Evolutionary conservation across 2,888 invertebrate genomes (phyloP).

Genomic region (Seladonia tumulorum): DNA sequence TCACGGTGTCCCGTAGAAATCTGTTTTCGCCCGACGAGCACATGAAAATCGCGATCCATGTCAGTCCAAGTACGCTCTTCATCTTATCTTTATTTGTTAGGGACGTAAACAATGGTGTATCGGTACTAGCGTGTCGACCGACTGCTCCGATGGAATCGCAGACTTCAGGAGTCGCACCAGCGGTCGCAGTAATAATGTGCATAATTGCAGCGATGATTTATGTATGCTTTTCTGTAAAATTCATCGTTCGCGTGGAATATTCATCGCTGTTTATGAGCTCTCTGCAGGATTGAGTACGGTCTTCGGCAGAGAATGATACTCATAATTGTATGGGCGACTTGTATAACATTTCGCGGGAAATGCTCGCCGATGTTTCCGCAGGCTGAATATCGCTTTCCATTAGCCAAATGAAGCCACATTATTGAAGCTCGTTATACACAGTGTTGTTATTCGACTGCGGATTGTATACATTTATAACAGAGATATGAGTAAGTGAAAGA

Average conservation of each 20-base stretch:
- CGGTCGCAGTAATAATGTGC: not conserved
- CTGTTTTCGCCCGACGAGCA: not conserved
- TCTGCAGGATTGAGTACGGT: not conserved
- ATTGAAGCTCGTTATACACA: not conserved
- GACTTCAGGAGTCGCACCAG: not conserved
- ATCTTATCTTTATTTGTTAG: not conserved
- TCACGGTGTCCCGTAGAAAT: not conserved
- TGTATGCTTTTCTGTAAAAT: not conserved
- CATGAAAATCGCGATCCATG: not conserved
- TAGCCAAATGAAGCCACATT: not conserved
- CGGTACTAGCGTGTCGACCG: not conserved
- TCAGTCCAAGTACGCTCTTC: not conserved
- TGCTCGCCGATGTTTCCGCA: not conserved
- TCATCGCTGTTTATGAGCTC: not conserved
- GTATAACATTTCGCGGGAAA: not conserved
- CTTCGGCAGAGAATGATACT: not conserved
- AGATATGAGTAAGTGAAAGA: no score
- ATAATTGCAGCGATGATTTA: not conserved
- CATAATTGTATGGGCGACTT: not conserved
- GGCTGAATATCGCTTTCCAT: not conserved
- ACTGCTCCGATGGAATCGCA: not conserved
- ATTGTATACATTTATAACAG: not conserved
- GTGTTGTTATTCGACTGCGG: not conserved
- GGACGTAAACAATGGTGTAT: not conserved
- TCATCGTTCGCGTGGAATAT: not conserved